These are phyloP conservation scores for Punctoribates punctum DNA, from an alignment of 2,888 invertebrate species.

Conservation along the genomic window DNA sequence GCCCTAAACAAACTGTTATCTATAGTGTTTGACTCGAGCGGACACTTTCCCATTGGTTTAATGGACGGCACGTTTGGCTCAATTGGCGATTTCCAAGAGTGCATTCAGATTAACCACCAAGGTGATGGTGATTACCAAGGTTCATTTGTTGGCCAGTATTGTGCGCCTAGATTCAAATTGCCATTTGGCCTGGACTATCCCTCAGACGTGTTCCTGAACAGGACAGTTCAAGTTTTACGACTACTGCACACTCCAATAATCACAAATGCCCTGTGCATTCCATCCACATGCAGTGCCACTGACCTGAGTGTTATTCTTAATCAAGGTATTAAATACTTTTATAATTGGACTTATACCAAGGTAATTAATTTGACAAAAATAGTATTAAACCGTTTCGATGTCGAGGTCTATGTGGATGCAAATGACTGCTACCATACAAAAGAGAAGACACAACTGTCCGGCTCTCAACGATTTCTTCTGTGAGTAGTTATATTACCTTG, in stretches of 20 bases:
- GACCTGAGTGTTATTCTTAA: not conserved
- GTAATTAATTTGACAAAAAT: not conserved
- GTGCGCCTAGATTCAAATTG: not conserved
- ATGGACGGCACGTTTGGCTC: not conserved
- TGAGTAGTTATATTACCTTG: too few relatives aligned
- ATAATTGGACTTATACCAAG: not conserved
- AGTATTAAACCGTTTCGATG: not conserved
- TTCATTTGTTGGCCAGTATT: conserved; percentile 3
- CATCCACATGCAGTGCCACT: not conserved
- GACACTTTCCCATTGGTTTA: not conserved
- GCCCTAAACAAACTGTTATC: not conserved
- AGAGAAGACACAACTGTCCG: not conserved
- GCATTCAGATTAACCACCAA: not conserved
- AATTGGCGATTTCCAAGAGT: not conserved
- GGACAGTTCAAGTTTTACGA: not conserved
- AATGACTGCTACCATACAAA: not conserved
- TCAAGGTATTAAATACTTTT: not conserved
- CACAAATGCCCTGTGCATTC: not conserved
- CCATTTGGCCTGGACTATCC: not conserved
- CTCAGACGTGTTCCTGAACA: not conserved
- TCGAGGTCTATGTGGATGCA: not conserved
- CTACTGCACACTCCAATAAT: not conserved
- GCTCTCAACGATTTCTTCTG: not conserved
- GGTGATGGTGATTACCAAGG: too few relatives aligned
- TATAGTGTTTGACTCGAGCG: not conserved